Evolutionary conservation across 1,140 invertebrate genomes (phyloP).

Genomic region (Hycleus cichorii): DNA sequence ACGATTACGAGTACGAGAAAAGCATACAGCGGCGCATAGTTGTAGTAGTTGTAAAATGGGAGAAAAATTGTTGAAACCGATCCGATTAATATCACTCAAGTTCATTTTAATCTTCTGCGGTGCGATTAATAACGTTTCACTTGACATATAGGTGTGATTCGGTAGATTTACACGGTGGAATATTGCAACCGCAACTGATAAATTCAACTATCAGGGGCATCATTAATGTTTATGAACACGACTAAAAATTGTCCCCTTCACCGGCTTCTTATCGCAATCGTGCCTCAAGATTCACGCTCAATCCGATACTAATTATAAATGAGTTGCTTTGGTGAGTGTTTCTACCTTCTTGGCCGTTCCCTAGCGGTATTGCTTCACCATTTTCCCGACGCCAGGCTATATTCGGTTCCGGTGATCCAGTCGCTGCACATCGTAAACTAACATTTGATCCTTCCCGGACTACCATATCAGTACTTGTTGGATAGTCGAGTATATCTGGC

Average conservation of each 20-base stretch:
- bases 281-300: not conserved
- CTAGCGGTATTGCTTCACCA: slow-evolving; percentile 52
- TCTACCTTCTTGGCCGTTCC: slow-evolving; percentile 47
- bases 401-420: slow-evolving; percentile 71
- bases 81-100: too few relatives aligned
- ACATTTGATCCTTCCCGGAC: slow-evolving; percentile 78
- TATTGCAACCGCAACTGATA: not conserved
- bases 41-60: too few relatives aligned
- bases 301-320: not conserved
- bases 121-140: too few relatives aligned
- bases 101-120: too few relatives aligned
- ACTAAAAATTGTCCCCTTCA: not conserved
- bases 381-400: slow-evolving; percentile 80
- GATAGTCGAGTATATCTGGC: slow-evolving; percentile 77
- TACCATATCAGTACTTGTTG: slow-evolving; percentile 78
- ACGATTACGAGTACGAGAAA: too few relatives aligned
- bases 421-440: slow-evolving; percentile 73
- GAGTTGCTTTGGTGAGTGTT: not conserved
- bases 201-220: not conserved
- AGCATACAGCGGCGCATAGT: too few relatives aligned
- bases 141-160: too few relatives aligned
- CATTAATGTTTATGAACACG: not conserved
- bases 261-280: not conserved
- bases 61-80: too few relatives aligned
- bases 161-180: not conserved